Evolutionary conservation across 2,888 invertebrate genomes (phyloP).

Genomic region (Hedya salicella): DNA sequence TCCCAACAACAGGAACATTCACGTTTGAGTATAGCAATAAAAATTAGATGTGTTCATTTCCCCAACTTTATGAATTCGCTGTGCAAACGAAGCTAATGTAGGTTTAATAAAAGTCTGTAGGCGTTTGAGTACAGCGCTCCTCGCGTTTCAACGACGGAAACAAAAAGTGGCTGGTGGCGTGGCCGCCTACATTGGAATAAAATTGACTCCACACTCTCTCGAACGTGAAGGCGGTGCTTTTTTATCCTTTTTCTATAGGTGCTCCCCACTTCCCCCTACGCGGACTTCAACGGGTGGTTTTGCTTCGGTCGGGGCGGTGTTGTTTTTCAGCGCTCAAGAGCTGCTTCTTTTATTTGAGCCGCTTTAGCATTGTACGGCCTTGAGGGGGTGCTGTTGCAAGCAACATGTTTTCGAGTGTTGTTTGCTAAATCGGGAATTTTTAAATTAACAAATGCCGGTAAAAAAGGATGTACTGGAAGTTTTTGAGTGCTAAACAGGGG

Average conservation of each 20-base stretch:
- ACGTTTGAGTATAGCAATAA: conserved; percentile 12
- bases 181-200: conserved; percentile 85
- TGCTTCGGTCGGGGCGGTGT: conserved; percentile 82
- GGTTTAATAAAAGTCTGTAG: conserved; percentile 82
- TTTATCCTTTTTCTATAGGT: conserved; percentile 72
- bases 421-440: conserved; percentile 80
- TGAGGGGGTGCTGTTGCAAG: conserved; percentile 75
- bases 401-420: conserved; percentile 80
- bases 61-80: conserved; percentile 46
- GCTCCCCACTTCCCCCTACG: conserved; percentile 63
- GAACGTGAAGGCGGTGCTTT: conserved; percentile 81
- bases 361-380: conserved; percentile 80
- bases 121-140: conserved; percentile 82
- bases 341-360: conserved; percentile 83
- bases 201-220: conserved; percentile 85
- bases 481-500: conserved; percentile 48
- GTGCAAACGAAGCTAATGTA: conserved; percentile 57
- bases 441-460: conserved; percentile 78
- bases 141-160: conserved; percentile 83
- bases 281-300: conserved; percentile 84
- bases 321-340: conserved; percentile 85
- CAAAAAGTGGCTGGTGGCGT: conserved; percentile 83
- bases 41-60: conserved; percentile 35
- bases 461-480: conserved; percentile 65
- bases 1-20: conserved; percentile 4